Evolutionary conservation across 2,797 vertebrate species (phyloP).

Genomic region (Mastacembelus armatus): DNA sequence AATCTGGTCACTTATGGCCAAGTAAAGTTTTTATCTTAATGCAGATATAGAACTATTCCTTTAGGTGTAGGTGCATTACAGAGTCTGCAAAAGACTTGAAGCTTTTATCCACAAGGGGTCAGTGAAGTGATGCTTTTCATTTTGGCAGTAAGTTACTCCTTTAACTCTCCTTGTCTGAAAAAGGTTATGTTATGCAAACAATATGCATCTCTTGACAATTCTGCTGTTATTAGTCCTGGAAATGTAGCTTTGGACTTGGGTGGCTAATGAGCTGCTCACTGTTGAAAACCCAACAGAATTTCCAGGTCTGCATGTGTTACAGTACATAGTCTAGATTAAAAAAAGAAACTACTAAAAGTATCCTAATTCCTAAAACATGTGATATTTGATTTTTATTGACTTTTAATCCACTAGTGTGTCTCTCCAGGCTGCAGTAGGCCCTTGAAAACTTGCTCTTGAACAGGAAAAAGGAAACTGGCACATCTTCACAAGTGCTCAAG

Average conservation of each 20-base stretch:
- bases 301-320: slow-evolving; percentile 6
- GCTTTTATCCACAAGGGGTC: slow-evolving; percentile 50
- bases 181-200: slow-evolving; percentile 40
- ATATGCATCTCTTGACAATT: slow-evolving; percentile 31
- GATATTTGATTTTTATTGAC: slow-evolving; percentile 15
- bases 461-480: slow-evolving; percentile 43
- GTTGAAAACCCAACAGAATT: slow-evolving; percentile 16
- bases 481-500: slow-evolving; percentile 51
- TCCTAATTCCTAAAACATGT: slow-evolving; percentile 3
- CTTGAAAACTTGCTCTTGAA: slow-evolving; percentile 34
- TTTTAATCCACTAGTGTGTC: slow-evolving; percentile 7
- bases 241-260: background rate
- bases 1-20: too few relatives aligned
- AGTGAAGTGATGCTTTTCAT: slow-evolving; percentile 19
- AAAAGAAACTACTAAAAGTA: slow-evolving; percentile 1
- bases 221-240: slow-evolving; percentile 11
- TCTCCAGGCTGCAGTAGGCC: slow-evolving; percentile 7
- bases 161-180: slow-evolving; percentile 1
- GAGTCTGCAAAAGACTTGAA: background rate
- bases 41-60: too few relatives aligned
- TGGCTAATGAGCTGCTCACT: slow-evolving; percentile 19
- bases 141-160: background rate
- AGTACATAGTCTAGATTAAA: slow-evolving; percentile 8
- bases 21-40: too few relatives aligned
- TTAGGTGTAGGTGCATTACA: too few relatives aligned